Percentiles rank a stretch among this genome's conserved stretches.
Evolutionary conservation across 2,797 vertebrate genomes (phyloP).

Genomic region (Poeciliopsis paucimaculata): DNA sequence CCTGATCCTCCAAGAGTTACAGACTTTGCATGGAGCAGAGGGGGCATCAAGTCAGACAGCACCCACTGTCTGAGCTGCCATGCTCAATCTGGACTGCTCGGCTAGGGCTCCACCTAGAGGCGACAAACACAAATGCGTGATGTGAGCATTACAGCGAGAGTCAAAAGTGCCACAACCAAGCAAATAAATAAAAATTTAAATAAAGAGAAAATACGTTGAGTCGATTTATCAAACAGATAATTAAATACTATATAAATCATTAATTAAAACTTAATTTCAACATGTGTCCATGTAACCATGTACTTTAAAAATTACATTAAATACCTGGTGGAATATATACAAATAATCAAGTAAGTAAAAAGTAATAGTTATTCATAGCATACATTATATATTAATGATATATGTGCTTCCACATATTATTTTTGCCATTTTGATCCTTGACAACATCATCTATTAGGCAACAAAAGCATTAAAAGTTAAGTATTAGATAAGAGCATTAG

Average conservation of each 20-base stretch:
- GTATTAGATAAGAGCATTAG: neutral
- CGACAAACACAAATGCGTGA: constrained; percentile 15
- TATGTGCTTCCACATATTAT: neutral
- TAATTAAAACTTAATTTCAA: neutral
- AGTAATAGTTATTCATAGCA: neutral
- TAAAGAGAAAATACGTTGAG: neutral
- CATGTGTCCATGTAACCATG: neutral
- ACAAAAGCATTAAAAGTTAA: neutral
- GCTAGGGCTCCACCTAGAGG: constrained; percentile 55
- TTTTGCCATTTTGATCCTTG: neutral
- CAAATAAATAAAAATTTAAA: neutral
- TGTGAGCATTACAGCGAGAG: neutral
- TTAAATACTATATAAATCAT: neutral
- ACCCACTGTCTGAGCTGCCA: constrained; percentile 34
- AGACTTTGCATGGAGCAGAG: neutral
- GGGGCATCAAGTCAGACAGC: neutral
- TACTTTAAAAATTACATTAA: neutral
- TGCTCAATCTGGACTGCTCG: constrained; percentile 29
- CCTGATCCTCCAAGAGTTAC: constrained; percentile 14
- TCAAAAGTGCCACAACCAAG: neutral
- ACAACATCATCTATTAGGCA: neutral
- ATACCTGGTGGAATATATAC: neutral
- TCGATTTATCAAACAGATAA: neutral
- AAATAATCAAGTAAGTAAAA: neutral
- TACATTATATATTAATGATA: too few species aligned